phyloP scores from a whole-genome alignment of 2,888 invertebrate species.

The Teleiodes luculella region DNA sequence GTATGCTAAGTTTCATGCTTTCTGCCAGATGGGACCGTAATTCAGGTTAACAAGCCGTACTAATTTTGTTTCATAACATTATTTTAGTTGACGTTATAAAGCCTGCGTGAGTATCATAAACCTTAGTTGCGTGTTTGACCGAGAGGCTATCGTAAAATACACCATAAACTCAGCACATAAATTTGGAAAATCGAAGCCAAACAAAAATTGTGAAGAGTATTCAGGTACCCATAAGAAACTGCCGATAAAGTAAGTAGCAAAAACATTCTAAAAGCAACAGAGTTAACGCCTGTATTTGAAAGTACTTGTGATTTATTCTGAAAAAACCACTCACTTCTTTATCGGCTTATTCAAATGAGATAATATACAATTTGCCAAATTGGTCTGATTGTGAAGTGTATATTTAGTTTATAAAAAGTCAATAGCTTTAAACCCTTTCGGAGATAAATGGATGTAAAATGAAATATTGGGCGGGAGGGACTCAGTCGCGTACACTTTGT shows the following conservation, averaged over 20 bases:
- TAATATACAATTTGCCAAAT: not conserved
- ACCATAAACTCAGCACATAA: slow-evolving; percentile 65
- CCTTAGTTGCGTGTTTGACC: slow-evolving; percentile 68
- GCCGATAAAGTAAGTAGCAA: not conserved
- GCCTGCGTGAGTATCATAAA: slow-evolving; percentile 61
- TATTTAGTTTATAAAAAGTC: slow-evolving; percentile 4
- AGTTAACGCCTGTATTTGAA: not conserved
- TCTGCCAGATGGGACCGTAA: no score
- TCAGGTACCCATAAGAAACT: not conserved
- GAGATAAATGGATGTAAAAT: slow-evolving; percentile 57
- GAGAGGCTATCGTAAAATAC: slow-evolving; percentile 68
- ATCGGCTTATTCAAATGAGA: not conserved
- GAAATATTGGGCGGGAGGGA: slow-evolving; percentile 52
- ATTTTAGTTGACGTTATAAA: slow-evolving; percentile 56
- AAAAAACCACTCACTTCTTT: no score
- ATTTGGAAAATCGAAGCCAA: slow-evolving; percentile 62
- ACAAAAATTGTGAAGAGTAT: slow-evolving; percentile 40
- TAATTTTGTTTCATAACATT: no score
- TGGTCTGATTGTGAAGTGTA: not conserved
- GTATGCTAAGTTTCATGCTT: no score
- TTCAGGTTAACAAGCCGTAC: no score
- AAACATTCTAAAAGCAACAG: not conserved
- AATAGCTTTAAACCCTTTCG: slow-evolving; percentile 44
- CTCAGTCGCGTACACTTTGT: slow-evolving; percentile 56
- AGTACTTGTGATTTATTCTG: no score